phyloP scores from a whole-genome alignment of 2,113 vertebrate genomes.

The Hiodon alosoides region DNA sequence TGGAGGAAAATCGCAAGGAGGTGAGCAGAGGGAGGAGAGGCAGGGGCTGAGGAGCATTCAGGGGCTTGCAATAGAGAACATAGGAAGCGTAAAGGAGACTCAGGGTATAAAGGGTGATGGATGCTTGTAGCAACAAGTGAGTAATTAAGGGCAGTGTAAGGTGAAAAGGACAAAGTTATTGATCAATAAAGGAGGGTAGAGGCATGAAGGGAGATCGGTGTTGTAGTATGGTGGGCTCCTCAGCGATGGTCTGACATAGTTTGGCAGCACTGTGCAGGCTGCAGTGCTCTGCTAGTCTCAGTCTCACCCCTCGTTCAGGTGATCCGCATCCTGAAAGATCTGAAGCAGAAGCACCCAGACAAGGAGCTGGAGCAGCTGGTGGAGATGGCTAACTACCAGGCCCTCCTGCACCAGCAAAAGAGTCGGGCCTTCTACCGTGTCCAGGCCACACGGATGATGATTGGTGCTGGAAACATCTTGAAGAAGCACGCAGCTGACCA shows the following conservation, averaged over 20 bases:
- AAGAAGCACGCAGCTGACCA: slow-evolving; percentile 80
- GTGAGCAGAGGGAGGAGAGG: slow-evolving; percentile 41
- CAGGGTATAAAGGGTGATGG: too few species aligned
- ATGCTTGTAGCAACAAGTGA: background rate
- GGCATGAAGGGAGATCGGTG: background rate
- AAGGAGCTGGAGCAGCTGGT: slow-evolving; percentile 89
- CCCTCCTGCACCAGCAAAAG: slow-evolving; percentile 91
- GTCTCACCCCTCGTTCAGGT: slow-evolving; percentile 47
- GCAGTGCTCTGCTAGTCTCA: background rate
- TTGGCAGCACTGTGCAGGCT: background rate
- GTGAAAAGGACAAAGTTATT: background rate
- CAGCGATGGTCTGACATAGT: background rate
- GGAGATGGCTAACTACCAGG: slow-evolving; percentile 90
- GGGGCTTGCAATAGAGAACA: background rate
- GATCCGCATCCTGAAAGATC: slow-evolving; percentile 90
- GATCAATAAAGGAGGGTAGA: too few species aligned
- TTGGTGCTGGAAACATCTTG: slow-evolving; percentile 86
- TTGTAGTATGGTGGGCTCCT: background rate
- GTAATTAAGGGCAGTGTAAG: too few species aligned
- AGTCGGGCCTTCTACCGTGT: slow-evolving; percentile 94
- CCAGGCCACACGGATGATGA: slow-evolving; percentile 89
- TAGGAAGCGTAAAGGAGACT: background rate
- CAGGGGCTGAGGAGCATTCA: background rate
- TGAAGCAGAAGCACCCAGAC: slow-evolving; percentile 91
- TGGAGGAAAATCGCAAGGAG: slow-evolving; percentile 87